Conservation (phyloP, 2,797 vertebrate genomes). For the Xenopus petersii region DNA sequence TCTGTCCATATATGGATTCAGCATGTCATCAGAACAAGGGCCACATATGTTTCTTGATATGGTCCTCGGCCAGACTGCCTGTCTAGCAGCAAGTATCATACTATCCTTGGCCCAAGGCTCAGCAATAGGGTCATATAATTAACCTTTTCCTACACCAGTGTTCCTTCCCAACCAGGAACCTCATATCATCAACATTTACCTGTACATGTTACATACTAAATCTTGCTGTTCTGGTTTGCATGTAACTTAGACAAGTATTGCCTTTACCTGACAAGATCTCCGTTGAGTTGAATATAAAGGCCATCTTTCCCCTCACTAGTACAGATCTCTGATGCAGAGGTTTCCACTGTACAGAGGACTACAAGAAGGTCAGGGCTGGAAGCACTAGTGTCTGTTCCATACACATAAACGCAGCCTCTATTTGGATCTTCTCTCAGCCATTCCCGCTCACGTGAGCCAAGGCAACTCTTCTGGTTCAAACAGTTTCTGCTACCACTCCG, state of each 20-base stretch:
- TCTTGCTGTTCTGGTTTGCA: background rate
- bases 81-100: too few relatives aligned
- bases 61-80: too few relatives aligned
- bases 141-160: too few relatives aligned
- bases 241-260: background rate
- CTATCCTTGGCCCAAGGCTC: too few relatives aligned
- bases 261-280: slow-evolving; percentile 87
- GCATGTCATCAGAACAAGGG: too few relatives aligned
- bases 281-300: slow-evolving; percentile 88
- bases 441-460: slow-evolving; percentile 87
- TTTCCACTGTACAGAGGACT: slow-evolving; percentile 88
- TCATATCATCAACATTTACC: too few relatives aligned
- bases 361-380: slow-evolving; percentile 75
- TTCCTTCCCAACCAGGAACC: too few relatives aligned
- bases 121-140: too few relatives aligned
- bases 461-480: slow-evolving; percentile 78
- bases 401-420: slow-evolving; percentile 86
- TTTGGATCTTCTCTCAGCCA: slow-evolving; percentile 85
- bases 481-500: slow-evolving; percentile 82
- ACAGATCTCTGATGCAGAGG: slow-evolving; percentile 83
- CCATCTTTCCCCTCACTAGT: slow-evolving; percentile 74
- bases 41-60: too few relatives aligned
- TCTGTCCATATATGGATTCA: too few relatives aligned
- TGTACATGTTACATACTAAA: too few relatives aligned
- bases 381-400: slow-evolving; percentile 58